Percentiles rank a stretch among this genome's conserved stretches.
phyloP scores from a whole-genome alignment of 2,797 vertebrate species.

The Manis pentadactyla region DNA sequence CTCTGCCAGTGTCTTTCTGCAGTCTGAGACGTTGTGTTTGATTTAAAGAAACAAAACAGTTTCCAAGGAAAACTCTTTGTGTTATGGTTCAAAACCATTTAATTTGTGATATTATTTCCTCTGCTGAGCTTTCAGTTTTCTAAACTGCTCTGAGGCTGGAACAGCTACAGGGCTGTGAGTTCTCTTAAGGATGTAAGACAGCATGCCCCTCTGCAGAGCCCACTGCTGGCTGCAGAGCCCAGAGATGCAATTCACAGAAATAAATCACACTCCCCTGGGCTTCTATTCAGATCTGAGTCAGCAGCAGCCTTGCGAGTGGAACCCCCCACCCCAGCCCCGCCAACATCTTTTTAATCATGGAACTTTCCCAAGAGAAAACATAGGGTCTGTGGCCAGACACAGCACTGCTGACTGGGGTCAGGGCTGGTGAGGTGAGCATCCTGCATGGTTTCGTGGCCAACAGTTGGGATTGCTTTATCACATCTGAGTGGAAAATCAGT shows the following conservation, averaged over 20 bases:
- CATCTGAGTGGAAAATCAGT: not conserved
- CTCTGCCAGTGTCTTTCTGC: slow-evolving; percentile 57
- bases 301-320: slow-evolving; percentile 12
- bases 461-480: not conserved
- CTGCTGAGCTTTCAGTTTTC: slow-evolving; percentile 62
- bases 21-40: slow-evolving; percentile 67
- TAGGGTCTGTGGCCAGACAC: not conserved
- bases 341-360: not conserved
- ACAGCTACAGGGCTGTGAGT: not conserved
- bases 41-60: slow-evolving; percentile 75
- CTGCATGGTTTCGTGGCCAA: not conserved
- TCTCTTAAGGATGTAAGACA: not conserved
- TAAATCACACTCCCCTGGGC: not conserved
- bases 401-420: not conserved
- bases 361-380: slow-evolving; percentile 27
- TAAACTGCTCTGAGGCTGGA: slow-evolving; percentile 7
- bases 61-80: slow-evolving; percentile 78
- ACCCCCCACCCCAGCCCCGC: not conserved
- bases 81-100: slow-evolving; percentile 74
- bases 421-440: not conserved
- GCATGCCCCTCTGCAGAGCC: not conserved
- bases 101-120: slow-evolving; percentile 73
- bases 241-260: slow-evolving; percentile 44
- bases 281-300: slow-evolving; percentile 28
- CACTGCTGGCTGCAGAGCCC: not conserved